Evolutionary conservation across 2,113 vertebrate species (phyloP).

Genomic region (Ginglymostoma cirratum): DNA sequence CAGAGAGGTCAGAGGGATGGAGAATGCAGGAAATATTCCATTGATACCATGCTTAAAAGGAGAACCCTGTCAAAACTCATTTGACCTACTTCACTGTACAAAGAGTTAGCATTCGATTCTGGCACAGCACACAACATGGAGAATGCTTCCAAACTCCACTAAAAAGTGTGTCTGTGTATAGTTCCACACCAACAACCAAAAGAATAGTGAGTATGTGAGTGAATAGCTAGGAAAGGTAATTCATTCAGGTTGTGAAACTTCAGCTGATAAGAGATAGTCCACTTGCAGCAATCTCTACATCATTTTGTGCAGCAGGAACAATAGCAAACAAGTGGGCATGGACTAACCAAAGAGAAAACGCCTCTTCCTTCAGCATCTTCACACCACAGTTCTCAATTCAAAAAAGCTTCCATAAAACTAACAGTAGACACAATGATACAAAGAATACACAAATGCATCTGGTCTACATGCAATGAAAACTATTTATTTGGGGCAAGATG

Average conservation of each 20-base stretch:
- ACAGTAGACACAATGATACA: not conserved
- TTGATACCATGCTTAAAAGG: not conserved
- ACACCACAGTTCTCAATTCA: not conserved
- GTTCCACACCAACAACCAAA: not conserved
- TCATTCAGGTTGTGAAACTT: not conserved
- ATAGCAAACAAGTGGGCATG: not conserved
- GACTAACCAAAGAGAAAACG: not conserved
- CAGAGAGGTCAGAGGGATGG: constrained; percentile 14
- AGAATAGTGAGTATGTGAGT: not conserved
- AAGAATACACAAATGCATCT: not conserved
- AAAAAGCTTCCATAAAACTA: not conserved
- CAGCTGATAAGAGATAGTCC: not conserved
- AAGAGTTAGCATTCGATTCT: not conserved
- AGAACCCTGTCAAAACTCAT: not conserved
- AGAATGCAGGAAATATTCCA: not conserved
- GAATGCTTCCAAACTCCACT: not conserved
- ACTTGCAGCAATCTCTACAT: not conserved
- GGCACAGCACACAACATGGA: not conserved
- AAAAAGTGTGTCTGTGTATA: no score
- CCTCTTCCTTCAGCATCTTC: not conserved
- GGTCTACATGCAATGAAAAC: not conserved
- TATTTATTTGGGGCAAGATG: not conserved
- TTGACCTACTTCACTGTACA: not conserved
- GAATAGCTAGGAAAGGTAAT: not conserved
- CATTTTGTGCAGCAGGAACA: not conserved